Evolutionary conservation across 2,113 vertebrate genomes (phyloP).

Genomic region (Heterotilapia buettikoferi): DNA sequence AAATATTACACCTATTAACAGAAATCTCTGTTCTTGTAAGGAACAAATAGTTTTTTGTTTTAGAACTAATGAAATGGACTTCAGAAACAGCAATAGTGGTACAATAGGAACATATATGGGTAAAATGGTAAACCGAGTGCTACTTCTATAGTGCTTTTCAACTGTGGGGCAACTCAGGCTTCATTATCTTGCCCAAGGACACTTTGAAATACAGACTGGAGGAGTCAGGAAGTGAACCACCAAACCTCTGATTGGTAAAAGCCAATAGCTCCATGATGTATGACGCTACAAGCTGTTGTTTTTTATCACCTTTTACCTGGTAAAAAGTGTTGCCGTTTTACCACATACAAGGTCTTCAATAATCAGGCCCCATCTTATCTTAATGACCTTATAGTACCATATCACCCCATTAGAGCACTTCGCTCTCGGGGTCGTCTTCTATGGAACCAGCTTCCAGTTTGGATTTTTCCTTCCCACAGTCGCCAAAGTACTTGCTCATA

Average conservation of each 20-base stretch:
- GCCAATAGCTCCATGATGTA: background rate
- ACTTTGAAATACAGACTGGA: background rate
- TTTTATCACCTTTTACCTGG: background rate
- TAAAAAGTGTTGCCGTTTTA: background rate
- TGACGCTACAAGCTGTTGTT: background rate
- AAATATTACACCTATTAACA: background rate
- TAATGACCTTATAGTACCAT: background rate
- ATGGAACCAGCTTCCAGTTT: background rate
- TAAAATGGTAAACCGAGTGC: background rate
- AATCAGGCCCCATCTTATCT: background rate
- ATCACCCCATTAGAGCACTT: background rate
- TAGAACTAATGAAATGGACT: background rate
- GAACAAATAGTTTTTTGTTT: background rate
- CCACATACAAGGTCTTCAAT: background rate
- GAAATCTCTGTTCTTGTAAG: background rate
- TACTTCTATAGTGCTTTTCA: background rate
- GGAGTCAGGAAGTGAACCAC: background rate
- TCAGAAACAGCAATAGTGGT: background rate
- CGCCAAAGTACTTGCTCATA: fast-evolving
- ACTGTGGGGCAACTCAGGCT: background rate
- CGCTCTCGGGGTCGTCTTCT: background rate
- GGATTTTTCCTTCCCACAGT: background rate
- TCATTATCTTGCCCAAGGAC: background rate
- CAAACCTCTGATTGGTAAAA: background rate
- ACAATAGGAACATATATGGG: background rate